Conservation (phyloP, 2,888 invertebrate species). For the Tinea semifulvella region DNA sequence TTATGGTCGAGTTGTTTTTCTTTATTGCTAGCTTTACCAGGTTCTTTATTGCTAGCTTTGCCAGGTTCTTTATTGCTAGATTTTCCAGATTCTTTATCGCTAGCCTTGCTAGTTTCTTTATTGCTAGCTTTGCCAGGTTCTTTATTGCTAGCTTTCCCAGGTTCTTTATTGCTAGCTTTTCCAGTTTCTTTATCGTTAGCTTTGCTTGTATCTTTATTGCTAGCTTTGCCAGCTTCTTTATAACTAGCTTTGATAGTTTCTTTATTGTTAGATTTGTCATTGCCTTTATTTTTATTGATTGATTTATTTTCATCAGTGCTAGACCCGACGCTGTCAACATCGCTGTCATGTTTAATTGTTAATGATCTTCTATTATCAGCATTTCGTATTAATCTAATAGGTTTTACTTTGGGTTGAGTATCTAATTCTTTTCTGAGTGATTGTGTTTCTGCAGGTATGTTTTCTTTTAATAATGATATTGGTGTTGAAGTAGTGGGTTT, state of each 20-base stretch:
- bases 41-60: constrained; percentile 18
- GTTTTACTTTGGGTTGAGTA: background rate
- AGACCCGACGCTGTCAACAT: background rate
- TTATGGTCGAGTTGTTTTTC: no score
- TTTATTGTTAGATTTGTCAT: background rate
- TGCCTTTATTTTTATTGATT: no score
- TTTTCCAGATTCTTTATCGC: constrained; percentile 29
- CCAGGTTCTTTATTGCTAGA: constrained; percentile 33
- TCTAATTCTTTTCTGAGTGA: background rate
- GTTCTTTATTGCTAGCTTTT: constrained; percentile 20
- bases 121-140: background rate
- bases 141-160: constrained; percentile 19
- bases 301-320: background rate
- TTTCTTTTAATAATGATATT: background rate
- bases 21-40: no score
- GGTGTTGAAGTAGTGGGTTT: background rate
- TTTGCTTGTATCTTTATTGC: constrained; percentile 18
- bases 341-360: background rate
- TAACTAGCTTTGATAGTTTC: constrained; percentile 2
- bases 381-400: constrained; percentile 7
- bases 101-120: constrained; percentile 20
- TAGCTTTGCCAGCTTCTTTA: background rate
- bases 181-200: constrained; percentile 17
- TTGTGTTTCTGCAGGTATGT: background rate
- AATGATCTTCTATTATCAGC: background rate